phyloP scores from a whole-genome alignment of 2,797 vertebrate genomes.

The Gambusia yucatana region DNA sequence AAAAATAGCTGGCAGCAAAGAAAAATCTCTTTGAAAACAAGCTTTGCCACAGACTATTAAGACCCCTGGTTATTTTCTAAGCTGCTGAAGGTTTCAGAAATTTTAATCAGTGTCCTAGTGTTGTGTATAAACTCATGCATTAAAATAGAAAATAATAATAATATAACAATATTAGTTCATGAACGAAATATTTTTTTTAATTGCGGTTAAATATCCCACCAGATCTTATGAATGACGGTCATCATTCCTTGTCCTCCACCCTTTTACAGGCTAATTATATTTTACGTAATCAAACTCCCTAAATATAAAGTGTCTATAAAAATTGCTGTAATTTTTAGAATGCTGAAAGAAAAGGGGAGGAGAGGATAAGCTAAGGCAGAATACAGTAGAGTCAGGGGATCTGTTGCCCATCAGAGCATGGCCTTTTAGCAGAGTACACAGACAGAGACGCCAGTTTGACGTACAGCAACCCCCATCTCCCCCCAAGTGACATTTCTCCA shows the following conservation, averaged over 20 bases:
- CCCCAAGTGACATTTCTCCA: conserved; percentile 79
- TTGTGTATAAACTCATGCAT: background rate
- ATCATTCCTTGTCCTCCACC: background rate
- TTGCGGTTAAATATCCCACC: background rate
- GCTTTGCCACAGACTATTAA: background rate
- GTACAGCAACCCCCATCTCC: conserved; percentile 41
- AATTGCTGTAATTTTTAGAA: conserved; percentile 22
- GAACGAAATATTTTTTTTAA: background rate
- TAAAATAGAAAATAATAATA: background rate
- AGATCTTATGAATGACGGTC: background rate
- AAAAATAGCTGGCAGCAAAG: background rate
- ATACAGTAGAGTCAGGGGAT: conserved; percentile 72
- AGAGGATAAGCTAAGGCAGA: conserved; percentile 44
- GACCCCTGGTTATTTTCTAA: background rate
- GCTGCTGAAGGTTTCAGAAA: background rate
- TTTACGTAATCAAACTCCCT: background rate
- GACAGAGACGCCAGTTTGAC: conserved; percentile 82
- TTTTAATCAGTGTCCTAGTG: background rate
- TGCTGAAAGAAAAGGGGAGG: conserved; percentile 43
- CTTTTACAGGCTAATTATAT: no score
- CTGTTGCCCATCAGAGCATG: conserved; percentile 79
- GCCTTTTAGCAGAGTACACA: conserved; percentile 75
- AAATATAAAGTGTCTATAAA: background rate
- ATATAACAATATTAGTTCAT: background rate
- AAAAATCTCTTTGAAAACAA: background rate